Percentiles rank a stretch among this genome's conserved stretches.
Conservation (phyloP, 2,888 invertebrate genomes). For the Uropetala carovei region DNA sequence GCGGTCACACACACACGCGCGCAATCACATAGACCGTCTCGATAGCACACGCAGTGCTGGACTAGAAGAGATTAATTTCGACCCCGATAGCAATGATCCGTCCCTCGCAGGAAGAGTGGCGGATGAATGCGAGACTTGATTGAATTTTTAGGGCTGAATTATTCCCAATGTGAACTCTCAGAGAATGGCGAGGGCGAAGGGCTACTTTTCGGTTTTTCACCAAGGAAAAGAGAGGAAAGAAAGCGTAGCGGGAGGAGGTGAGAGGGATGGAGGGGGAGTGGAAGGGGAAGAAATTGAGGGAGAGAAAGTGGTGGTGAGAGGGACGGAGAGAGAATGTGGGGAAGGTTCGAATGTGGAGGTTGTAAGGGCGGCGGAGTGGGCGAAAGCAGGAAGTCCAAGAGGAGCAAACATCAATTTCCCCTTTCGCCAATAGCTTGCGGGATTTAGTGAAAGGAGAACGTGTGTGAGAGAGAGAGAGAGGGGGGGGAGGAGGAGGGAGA, state of each 20-base stretch:
- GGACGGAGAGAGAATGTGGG: neutral
- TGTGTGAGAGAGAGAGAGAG: neutral
- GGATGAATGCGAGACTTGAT: too few relatives aligned
- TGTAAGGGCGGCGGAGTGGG: neutral
- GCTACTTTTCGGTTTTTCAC: too few relatives aligned
- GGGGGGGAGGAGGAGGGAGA: neutral
- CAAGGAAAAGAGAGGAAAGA: neutral
- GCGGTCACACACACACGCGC: too few relatives aligned
- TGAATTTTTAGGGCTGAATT: too few relatives aligned
- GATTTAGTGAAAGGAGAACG: neutral
- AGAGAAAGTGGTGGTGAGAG: neutral
- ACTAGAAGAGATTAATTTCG: too few relatives aligned
- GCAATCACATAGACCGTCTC: too few relatives aligned
- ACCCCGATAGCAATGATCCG: too few relatives aligned
- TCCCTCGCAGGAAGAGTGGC: too few relatives aligned
- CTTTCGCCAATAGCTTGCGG: conserved; percentile 36
- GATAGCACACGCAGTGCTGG: too few relatives aligned
- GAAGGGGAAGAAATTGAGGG: neutral
- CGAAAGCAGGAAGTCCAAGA: conserved; percentile 43
- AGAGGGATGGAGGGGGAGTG: neutral
- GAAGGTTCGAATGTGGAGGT: neutral
- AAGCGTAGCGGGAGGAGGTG: neutral
- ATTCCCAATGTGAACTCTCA: too few relatives aligned
- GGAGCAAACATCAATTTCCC: conserved; percentile 49
- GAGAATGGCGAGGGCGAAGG: too few relatives aligned